Evolutionary conservation across 2,113 vertebrate species (phyloP).

Genomic region (Dolichotis patagonum): DNA sequence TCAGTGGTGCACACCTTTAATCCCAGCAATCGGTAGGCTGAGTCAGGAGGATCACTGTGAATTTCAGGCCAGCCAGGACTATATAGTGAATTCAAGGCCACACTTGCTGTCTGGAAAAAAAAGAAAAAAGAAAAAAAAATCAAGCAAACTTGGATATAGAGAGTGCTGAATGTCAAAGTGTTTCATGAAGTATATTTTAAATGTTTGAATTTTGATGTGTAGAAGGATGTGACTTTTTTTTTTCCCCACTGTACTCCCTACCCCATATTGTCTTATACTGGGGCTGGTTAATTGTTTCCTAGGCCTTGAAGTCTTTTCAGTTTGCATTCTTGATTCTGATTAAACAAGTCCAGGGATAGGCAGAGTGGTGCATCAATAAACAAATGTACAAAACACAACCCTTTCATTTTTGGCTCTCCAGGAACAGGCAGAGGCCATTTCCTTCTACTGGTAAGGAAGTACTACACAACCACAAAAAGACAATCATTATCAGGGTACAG

Average conservation of each 20-base stretch:
- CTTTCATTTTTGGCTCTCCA: background rate
- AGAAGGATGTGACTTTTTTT: background rate
- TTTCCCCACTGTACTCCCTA: background rate
- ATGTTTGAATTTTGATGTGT: background rate
- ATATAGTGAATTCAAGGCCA: background rate
- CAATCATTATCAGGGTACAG: background rate
- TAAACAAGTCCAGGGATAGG: constrained; percentile 28
- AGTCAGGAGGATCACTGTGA: background rate
- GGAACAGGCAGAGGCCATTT: background rate
- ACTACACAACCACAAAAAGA: constrained; percentile 17
- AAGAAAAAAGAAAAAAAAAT: background rate
- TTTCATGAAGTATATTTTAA: constrained; percentile 6
- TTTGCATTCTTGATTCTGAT: constrained; percentile 37
- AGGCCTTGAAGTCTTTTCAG: background rate
- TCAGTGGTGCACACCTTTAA: background rate
- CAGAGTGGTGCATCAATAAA: background rate
- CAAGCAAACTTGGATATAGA: background rate
- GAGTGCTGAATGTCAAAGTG: background rate
- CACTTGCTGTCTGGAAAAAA: background rate
- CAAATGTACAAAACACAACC: background rate
- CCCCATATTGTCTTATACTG: background rate
- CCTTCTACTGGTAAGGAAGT: background rate
- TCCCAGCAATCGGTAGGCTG: background rate
- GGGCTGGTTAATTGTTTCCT: background rate
- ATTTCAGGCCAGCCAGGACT: background rate